Percentiles rank a stretch among this genome's conserved stretches.
Evolutionary conservation across 2,113 vertebrate genomes (phyloP).

Genomic region (Malaclemys terrapin): DNA sequence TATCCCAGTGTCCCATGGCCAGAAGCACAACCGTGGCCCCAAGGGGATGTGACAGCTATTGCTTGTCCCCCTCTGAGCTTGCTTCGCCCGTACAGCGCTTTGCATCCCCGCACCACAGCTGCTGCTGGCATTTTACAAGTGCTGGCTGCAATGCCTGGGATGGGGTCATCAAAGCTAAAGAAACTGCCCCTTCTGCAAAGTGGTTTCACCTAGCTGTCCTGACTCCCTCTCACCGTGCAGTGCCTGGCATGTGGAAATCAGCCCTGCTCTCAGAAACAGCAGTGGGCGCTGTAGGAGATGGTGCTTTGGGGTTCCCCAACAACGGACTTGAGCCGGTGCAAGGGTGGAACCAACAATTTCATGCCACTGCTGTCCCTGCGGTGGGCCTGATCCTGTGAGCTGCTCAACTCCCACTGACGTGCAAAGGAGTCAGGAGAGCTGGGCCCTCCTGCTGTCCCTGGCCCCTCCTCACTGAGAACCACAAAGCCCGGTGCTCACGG

Average conservation of each 20-base stretch:
- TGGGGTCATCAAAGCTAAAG: not conserved
- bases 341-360: not conserved
- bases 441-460: not conserved
- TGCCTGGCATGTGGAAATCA: not conserved
- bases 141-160: not conserved
- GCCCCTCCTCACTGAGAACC: not conserved
- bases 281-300: not conserved
- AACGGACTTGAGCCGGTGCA: not conserved
- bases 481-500: not conserved
- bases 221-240: not conserved
- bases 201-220: not conserved
- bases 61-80: not conserved
- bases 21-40: not conserved
- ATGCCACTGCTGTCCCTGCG: not conserved
- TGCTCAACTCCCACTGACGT: not conserved
- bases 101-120: not conserved
- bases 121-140: not conserved
- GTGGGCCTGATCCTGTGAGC: not conserved
- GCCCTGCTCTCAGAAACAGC: not conserved
- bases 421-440: not conserved
- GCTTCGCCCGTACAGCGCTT: not conserved
- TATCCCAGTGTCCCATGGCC: not conserved
- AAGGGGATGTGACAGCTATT: not conserved
- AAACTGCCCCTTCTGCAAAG: not conserved
- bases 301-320: not conserved